Percentiles rank a stretch among this genome's conserved stretches.
phyloP scores from a whole-genome alignment of 2,888 invertebrate species.

The Lagria hirta region DNA sequence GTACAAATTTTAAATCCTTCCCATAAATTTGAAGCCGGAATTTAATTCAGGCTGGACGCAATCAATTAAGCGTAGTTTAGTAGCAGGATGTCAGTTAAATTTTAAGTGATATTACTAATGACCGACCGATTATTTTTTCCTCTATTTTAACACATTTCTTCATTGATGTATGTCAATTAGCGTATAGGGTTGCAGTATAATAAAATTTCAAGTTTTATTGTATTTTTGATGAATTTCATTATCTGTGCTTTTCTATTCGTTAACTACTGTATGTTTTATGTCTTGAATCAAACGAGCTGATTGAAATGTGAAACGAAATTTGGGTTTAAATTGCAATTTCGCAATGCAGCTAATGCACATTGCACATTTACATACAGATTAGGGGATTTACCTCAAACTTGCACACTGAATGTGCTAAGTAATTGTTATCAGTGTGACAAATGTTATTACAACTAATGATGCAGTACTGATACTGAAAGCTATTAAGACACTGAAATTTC shows the following conservation, averaged over 20 bases:
- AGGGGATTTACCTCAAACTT: slow-evolving; percentile 21
- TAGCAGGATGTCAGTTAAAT: slow-evolving; percentile 12
- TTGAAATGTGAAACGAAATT: not conserved
- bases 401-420: slow-evolving; percentile 24
- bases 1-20: slow-evolving; percentile 20
- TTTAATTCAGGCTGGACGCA: slow-evolving; percentile 16
- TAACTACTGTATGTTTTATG: no score
- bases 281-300: no score
- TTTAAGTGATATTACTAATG: slow-evolving; percentile 13
- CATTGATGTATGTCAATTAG: no score
- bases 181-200: no score
- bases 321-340: slow-evolving; percentile 9
- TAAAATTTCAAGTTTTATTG: no score
- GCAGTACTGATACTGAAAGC: no score
- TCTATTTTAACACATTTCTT: no score
- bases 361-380: slow-evolving; percentile 23
- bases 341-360: slow-evolving; percentile 22
- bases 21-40: slow-evolving; percentile 17
- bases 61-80: slow-evolving; percentile 18
- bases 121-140: no score
- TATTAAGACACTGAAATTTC: no score
- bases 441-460: no score
- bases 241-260: no score
- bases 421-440: slow-evolving; percentile 28
- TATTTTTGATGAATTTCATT: no score